Conservation (phyloP, 2,888 invertebrate species). For the Cecidostiba fungosa region DNA sequence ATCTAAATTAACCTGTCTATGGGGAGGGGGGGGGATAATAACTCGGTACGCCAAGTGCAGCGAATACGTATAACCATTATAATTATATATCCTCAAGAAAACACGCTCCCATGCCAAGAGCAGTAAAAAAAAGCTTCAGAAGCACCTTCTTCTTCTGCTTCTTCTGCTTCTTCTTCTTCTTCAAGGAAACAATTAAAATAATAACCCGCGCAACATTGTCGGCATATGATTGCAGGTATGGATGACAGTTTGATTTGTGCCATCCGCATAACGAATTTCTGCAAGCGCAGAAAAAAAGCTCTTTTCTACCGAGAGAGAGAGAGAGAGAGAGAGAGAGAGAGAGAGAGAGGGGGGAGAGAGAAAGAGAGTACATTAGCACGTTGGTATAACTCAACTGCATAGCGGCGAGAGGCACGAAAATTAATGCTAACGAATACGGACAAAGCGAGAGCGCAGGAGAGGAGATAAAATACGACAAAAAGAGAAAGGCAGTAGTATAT, state of each 20-base stretch:
- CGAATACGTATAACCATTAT: neutral
- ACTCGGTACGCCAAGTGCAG: neutral
- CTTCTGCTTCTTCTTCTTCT: neutral
- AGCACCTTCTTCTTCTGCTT: slow-evolving; percentile 7
- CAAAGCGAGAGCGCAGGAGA: slow-evolving; percentile 11
- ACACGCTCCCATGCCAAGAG: neutral
- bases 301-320: neutral
- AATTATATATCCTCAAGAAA: slow-evolving; percentile 31
- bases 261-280: slow-evolving; percentile 18
- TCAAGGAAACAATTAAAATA: slow-evolving; percentile 47
- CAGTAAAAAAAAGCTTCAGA: slow-evolving; percentile 31
- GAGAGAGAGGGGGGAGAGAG: too few relatives aligned
- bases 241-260: slow-evolving; percentile 50
- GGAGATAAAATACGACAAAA: slow-evolving; percentile 14
- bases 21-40: neutral
- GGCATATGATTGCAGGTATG: slow-evolving; percentile 26
- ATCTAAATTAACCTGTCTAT: slow-evolving; percentile 4
- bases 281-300: neutral
- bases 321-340: neutral
- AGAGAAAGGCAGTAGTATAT: too few relatives aligned
- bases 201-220: slow-evolving; percentile 43
- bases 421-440: slow-evolving; percentile 28
- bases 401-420: neutral
- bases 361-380: slow-evolving; percentile 11
- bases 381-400: neutral